Evolutionary conservation across 1,140 invertebrate species (phyloP), one percentile per base, ranked within the genome.

Genomic region (Meloidogyne hapla): DNA sequence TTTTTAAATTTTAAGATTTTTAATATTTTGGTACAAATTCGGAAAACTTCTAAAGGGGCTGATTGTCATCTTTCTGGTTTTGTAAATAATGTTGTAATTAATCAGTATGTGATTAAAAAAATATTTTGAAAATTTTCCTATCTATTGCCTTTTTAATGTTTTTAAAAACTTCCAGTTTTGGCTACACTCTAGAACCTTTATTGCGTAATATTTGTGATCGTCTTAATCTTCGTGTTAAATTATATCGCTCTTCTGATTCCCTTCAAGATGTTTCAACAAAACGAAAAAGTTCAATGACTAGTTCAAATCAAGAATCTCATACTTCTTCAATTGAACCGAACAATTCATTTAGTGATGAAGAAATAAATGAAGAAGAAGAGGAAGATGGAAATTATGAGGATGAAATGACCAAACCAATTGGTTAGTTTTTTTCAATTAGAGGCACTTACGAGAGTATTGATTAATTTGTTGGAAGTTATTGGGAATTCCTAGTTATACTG

Each of bases 121-220:
- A n/a, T n/a, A n/a, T 68, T 26, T 13, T 18, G 12, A 38, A 26
- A 26, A 1, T 15, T 13, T 13, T 26, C 12, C 26, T 66, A 23
- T 69, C n/a, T 69, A 18, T 48, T 15, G 3, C 9, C 21, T n/a
- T 70, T 70, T 48, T 63, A 38, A 42, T 18, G 26, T 70, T 23
- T 56, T 13, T 62, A 40, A 23, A 23, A 63, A 26, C 9, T 56
- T 70, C 25, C 38, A 70, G 69, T 70, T 70, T 70, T 70, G 69
- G 69, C 38, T 70, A 23, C 69, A 56, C 69, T 18, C 38, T 70
- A 56, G 69, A 70, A 70, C 40, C n/a, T 15, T 13, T 28, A 21
- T 56, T 70, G 38, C 69, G 69, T 61, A 42, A 26, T 10, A 70
- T 70, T 70, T 28, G 45, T 70, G n/a, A 48, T 26, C 69, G 69